Base-by-base conservation (phyloP, 2,888 invertebrate genomes). In the Polydesmus complanatus region DNA sequence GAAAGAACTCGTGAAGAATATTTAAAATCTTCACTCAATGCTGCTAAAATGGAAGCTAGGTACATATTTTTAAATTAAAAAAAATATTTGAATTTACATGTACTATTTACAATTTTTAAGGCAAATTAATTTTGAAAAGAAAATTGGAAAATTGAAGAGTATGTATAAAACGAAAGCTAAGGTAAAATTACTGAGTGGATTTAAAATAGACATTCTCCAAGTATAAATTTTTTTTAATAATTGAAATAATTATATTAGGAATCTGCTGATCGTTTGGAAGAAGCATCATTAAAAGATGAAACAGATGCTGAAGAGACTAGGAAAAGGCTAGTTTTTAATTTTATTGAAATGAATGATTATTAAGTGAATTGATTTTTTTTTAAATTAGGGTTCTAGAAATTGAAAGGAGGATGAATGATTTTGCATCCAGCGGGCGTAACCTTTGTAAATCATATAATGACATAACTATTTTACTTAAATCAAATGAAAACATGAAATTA, bases 241-340 rank as follows among this genome's bases (percentile, higher is more conserved):
- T 5, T 37, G 19, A 37, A 56, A 11, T 47, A 5, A 8, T 23
- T 14, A 21, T n/a, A 23, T 19, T 14, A 54, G 37, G 2, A 47
- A 54, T 54, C 23, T 21, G 47, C 23, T 19, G 47, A 59, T 18
- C 27, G 54, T 22, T 47, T 53, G 5, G 26, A 59, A 21, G 54
- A 59, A 48, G 59, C 59, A 21, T 19, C 27, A 5, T 37, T 37
- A 23, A 53, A 59, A 26, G 59, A 59, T 54, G 54, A 47, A 37
- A 5, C n/a, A 1, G 59, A 59, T 5, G 26, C 51, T 51, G 59
- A 59, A 27, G 54, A 50, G 23, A 54, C 11, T 3, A 19, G 54
- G 37, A 53, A 48, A 47, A 54, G 47, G 54, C 18, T 23, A 2
- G 14, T 8, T 37, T 37, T 37, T 5, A 37, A 37, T 37, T 8